phyloP scores from a whole-genome alignment of 2,888 invertebrate species.

The Dynastes grantii region DNA sequence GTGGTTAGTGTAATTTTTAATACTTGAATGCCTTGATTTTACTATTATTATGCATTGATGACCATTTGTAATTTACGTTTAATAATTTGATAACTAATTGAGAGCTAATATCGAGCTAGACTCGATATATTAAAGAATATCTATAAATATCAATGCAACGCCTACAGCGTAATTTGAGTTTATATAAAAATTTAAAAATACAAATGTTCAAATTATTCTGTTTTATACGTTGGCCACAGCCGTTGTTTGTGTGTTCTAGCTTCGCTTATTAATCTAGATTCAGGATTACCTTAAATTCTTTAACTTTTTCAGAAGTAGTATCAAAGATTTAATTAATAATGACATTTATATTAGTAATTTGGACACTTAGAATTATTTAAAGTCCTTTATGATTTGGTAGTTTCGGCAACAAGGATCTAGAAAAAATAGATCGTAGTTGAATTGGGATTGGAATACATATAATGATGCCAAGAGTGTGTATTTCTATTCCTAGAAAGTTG shows the following conservation, averaged over 20 bases:
- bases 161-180: neutral
- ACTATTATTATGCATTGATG: neutral
- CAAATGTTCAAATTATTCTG: neutral
- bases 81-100: too few species aligned
- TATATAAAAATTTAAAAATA: slow-evolving; percentile 15
- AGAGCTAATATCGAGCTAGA: neutral
- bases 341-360: too few species aligned
- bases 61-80: neutral
- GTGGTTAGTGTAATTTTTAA: neutral
- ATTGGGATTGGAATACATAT: too few species aligned
- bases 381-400: too few species aligned
- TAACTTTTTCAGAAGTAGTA: too few species aligned
- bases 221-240: neutral
- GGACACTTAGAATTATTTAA: too few species aligned
- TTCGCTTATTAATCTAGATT: neutral
- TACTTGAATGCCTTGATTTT: neutral
- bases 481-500: too few species aligned
- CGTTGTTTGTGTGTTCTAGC: neutral
- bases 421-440: too few species aligned
- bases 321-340: too few species aligned
- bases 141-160: slow-evolving; percentile 16
- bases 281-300: neutral
- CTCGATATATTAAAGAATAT: neutral
- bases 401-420: too few species aligned
- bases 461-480: too few species aligned